A percentile compares a stretch with the other conserved stretches of the same genome.
Evolutionary conservation across 1,140 invertebrate species (phyloP).

Genomic region (Batillaria attramentaria): DNA sequence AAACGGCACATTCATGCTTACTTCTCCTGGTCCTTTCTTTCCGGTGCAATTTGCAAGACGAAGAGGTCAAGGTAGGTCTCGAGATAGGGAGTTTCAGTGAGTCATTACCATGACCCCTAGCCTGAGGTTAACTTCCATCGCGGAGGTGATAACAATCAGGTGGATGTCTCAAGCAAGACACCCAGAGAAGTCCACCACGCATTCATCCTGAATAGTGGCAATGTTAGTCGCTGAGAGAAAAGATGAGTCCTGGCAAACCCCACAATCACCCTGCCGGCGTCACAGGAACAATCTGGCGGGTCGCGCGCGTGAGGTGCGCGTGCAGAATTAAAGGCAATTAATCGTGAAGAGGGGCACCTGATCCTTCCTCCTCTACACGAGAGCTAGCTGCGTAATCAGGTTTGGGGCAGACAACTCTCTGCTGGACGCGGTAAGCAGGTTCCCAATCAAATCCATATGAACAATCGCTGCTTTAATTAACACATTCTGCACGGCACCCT

Average conservation of each 20-base stretch:
- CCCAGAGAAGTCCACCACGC: no score
- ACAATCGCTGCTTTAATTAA: constrained; percentile 39
- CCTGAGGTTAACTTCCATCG: no score
- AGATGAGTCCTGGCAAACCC: not conserved
- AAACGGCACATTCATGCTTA: no score
- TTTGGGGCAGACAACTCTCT: not conserved
- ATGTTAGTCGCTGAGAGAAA: not conserved
- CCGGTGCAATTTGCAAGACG: no score
- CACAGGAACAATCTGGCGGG: constrained; percentile 4
- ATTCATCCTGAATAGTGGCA: no score
- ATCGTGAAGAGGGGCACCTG: not conserved
- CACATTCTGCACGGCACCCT: constrained; percentile 13
- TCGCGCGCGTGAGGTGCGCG: not conserved
- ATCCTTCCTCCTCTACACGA: not conserved
- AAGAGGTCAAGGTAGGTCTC: no score
- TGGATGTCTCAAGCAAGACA: no score
- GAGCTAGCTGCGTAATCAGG: not conserved
- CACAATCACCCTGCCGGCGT: not conserved
- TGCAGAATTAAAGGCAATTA: constrained; percentile 14
- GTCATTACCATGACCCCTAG: no score
- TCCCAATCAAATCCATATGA: constrained; percentile 28
- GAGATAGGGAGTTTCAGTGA: no score
- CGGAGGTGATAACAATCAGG: no score
- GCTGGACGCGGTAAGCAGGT: not conserved
- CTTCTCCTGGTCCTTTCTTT: no score